Evolutionary conservation across 1,140 invertebrate genomes (phyloP).

Genomic region (Linepithema humile): DNA sequence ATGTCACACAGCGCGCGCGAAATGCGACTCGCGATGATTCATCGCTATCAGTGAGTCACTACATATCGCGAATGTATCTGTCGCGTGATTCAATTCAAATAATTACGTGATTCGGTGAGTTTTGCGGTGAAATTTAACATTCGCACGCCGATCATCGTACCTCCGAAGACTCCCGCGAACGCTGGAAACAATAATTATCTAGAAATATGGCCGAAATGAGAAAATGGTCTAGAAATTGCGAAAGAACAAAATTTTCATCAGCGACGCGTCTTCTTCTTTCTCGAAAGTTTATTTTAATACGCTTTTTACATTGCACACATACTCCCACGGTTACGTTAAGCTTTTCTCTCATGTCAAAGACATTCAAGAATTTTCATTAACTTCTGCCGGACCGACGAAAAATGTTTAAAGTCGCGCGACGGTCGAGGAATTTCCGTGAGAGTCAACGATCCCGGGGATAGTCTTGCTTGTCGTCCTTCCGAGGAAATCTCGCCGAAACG

Average conservation of each 20-base stretch:
- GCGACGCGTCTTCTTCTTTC: background rate
- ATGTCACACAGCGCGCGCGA: background rate
- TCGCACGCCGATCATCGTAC: background rate
- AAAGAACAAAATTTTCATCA: background rate
- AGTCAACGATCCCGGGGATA: background rate
- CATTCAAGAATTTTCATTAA: slow-evolving; percentile 19
- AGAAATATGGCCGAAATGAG: background rate
- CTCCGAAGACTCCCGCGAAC: background rate
- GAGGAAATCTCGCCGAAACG: slow-evolving; percentile 28
- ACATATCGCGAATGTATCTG: background rate
- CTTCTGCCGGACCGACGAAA: background rate
- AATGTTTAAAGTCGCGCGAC: slow-evolving; percentile 1
- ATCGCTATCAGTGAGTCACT: slow-evolving; percentile 28
- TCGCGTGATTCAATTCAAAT: slow-evolving; percentile 3
- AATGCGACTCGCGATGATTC: slow-evolving; percentile 27
- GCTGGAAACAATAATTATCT: background rate
- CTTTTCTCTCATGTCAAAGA: background rate
- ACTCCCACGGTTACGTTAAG: background rate
- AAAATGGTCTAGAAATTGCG: background rate
- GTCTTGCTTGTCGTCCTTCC: background rate
- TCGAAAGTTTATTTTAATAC: background rate
- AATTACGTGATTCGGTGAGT: background rate
- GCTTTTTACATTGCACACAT: background rate
- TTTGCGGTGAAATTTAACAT: background rate
- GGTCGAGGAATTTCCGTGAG: background rate